These are phyloP conservation scores for Capreolus pygargus DNA, from an alignment of 2,113 vertebrate genomes.

Conservation along the genomic window DNA sequence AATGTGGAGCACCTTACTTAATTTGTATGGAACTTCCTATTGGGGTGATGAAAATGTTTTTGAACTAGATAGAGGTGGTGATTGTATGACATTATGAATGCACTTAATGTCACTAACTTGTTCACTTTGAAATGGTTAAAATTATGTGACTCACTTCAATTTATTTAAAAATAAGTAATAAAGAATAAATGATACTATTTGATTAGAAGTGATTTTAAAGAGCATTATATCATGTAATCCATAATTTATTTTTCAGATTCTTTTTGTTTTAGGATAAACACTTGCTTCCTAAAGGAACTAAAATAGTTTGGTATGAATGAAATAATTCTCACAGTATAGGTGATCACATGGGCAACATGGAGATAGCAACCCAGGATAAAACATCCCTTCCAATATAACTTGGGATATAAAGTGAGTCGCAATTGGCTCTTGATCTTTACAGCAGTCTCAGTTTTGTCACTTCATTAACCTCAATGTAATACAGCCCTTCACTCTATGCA, in stretches of 20 bases:
- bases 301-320: background rate
- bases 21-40: background rate
- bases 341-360: background rate
- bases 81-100: background rate
- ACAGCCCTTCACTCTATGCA: fast-evolving
- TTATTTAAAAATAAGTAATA: background rate
- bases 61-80: background rate
- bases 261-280: background rate
- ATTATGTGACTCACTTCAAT: background rate
- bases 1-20: background rate
- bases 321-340: background rate
- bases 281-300: background rate
- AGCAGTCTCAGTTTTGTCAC: background rate
- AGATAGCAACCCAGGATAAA: background rate
- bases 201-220: background rate
- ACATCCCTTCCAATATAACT: background rate
- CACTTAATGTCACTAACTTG: background rate
- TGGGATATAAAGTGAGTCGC: background rate
- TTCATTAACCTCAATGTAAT: background rate
- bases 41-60: background rate
- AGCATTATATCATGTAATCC: background rate
- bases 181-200: background rate
- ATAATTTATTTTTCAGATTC: background rate
- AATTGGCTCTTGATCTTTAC: background rate
- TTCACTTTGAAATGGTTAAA: background rate